Percentiles rank a stretch among this genome's conserved stretches.
Evolutionary conservation across 2,797 vertebrate genomes (phyloP).

Genomic region (Crocodylus rhombifer): DNA sequence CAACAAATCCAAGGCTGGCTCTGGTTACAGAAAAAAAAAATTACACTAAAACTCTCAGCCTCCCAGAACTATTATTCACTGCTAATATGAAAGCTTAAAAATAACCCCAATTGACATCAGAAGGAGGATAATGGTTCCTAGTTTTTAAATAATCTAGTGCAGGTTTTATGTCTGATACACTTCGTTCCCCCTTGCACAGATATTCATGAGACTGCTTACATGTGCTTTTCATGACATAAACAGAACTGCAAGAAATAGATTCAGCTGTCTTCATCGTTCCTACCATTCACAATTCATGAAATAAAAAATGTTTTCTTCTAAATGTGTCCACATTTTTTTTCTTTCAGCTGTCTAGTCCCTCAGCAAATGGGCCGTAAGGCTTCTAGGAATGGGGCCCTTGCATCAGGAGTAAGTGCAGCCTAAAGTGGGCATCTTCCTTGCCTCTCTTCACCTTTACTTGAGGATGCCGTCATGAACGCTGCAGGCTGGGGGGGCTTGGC

Average conservation of each 20-base stretch:
- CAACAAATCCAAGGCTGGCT: constrained; percentile 9
- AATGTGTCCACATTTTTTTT: background rate
- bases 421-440: accelerated
- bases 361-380: background rate
- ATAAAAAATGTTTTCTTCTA: background rate
- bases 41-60: constrained; percentile 26
- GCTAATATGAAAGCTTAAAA: constrained; percentile 70
- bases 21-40: background rate
- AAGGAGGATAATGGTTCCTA: background rate
- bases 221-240: background rate
- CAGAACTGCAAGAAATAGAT: background rate
- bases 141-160: constrained; percentile 57
- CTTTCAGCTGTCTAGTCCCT: background rate
- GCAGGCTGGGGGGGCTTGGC: too few species aligned
- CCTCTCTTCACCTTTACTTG: background rate
- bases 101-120: constrained; percentile 56
- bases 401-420: background rate
- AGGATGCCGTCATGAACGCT: background rate
- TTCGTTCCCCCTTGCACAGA: constrained; percentile 1
- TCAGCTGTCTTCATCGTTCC: background rate
- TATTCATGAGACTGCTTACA: background rate
- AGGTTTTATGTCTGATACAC: background rate
- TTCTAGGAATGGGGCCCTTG: background rate
- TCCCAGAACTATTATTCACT: constrained; percentile 66
- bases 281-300: background rate